Base-by-base conservation (phyloP, 2,888 invertebrate genomes). In the Cabera pusaria region DNA sequence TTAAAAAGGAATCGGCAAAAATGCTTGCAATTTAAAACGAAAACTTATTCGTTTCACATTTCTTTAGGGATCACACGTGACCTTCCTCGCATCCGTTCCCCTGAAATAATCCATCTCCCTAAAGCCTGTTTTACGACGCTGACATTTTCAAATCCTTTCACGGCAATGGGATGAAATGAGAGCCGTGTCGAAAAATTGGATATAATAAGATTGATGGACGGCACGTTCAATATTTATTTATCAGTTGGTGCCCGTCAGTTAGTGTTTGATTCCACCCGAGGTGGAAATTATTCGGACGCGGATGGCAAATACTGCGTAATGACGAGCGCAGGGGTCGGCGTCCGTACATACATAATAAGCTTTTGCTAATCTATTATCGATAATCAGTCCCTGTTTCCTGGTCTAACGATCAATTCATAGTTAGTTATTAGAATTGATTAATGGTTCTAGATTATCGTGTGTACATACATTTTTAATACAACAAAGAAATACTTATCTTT, bases 141-240 rank as follows among this genome's bases (percentile, higher is more conserved):
- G 65, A 55, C 61, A 65, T 59, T 64, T 62, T 60, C 42, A 59
- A 67, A 65, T 65, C 64, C 58, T 51, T 61, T 63, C 52, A 58
- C 52, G 56, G 51, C 44, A 49, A 53, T 49, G 41, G 49, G 49
- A 56, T 64, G 52, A 65, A 65, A 66, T 56, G 57, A 52, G 54
- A 56, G 52, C 44, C 57, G 33, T 52, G 50, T 47, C 57, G 63
- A 67, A 72, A 71, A 70, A 67, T 63, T 67, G 58, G 49, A 69
- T 62, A 55, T 60, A 67, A 68, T 63, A 62, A 67, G 60, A 73
- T 72, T 72, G 63, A 71, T 71, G 59, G 59, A 61, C 42, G 57
- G 56, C 31, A 56, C 53, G 58, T 63, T 61, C 55, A 64, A 67
- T 68, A 67, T 71, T 69, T 64, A 68, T 67, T 66, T 61, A 58